phyloP scores from a whole-genome alignment of 2,888 invertebrate genomes.

The Calliphora vomitoria region DNA sequence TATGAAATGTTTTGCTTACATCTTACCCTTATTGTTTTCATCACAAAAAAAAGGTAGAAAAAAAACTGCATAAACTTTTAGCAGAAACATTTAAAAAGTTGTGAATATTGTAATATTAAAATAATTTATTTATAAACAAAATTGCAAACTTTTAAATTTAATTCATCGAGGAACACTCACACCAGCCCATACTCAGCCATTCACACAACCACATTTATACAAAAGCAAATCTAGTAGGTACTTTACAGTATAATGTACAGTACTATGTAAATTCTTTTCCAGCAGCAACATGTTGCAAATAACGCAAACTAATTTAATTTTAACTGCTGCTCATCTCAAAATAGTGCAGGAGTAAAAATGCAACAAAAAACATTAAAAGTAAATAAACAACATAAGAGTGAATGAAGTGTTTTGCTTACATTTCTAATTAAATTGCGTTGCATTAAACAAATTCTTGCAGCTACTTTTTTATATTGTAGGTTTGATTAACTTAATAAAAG shows the following conservation, averaged over 20 bases:
- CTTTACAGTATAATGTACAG: not conserved
- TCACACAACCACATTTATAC: not conserved
- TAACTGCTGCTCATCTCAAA: conserved; percentile 13
- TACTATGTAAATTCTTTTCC: not conserved
- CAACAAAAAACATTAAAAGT: not conserved
- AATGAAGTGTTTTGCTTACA: not conserved
- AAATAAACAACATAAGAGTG: too few relatives aligned
- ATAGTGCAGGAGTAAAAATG: not conserved
- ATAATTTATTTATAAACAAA: conserved; percentile 23
- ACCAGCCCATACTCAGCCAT: not conserved
- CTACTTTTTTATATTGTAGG: not conserved
- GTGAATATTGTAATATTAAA: conserved; percentile 21
- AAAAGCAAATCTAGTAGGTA: not conserved
- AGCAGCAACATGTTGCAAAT: conserved; percentile 35
- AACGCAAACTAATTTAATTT: conserved; percentile 35
- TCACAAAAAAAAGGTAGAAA: not conserved
- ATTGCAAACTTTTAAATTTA: conserved; percentile 17
- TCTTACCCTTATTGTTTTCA: not conserved
- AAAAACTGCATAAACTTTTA: not conserved
- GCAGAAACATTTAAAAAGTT: conserved; percentile 31
- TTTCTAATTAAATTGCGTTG: not conserved
- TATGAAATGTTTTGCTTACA: not conserved
- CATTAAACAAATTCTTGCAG: not conserved
- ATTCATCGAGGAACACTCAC: not conserved
- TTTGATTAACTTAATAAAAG: not conserved